Evolutionary conservation across 2,888 invertebrate genomes (phyloP), one percentile per base, ranked within the genome.

Genomic region (Volucella inflata): DNA sequence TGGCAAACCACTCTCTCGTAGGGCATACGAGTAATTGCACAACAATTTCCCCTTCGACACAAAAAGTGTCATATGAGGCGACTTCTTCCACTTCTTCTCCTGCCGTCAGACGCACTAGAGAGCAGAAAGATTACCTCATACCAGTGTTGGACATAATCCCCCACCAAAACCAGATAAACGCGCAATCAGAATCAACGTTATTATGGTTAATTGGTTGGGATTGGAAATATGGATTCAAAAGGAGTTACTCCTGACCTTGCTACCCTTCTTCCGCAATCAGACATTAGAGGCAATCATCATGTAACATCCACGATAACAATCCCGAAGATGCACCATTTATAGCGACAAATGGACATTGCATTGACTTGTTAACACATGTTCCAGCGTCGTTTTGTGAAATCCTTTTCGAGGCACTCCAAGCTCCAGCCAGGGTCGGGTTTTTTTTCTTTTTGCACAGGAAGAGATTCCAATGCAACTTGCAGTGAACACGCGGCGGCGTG

Each of bases 311-410:
- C 48, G 59, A 46, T 51, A 51, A 67, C 65, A 71, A 57, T 44
- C 38, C 60, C 65, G 48, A 57, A 42, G 65, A 16, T 65, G 48
- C 48, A 75, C 51, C 76, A 70, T 71, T 79, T 84, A 70, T 59
- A 79, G 80, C 64, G 70, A 75, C 79, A 75, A 68, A 79, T 84
- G 51, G 51, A 70, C 80, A 75, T 80, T 75, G 59, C 75, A 75
- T 53, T 65, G 70, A 12, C 80, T 80, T 84, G 80, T 75, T 70
- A 80, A 80, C 59, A 78, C 78, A 71, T 78, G 78, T 78, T 55
- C 48, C 30, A 36, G 38, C 21, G 40, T 14, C 48, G 65, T 44
- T n/a, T 30, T 30, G 30, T 30, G 30, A 30, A 51, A 51, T 21
- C 60, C 55, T 46, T 70, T 55, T 62, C 53, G 21, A 68, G 59